Conservation (phyloP, 2,113 vertebrate genomes). For the Panurus biarmicus region DNA sequence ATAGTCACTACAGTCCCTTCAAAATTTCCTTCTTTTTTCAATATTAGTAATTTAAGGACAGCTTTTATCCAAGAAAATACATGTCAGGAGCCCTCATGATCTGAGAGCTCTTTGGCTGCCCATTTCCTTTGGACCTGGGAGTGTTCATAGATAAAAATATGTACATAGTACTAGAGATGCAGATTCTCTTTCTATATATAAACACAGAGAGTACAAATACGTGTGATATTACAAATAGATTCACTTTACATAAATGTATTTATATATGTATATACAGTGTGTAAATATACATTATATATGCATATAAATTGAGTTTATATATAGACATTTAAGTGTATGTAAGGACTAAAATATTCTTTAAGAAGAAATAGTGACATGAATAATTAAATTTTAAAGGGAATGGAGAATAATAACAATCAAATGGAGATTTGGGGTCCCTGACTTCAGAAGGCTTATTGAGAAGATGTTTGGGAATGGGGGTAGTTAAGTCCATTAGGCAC, state of each 20-base stretch:
- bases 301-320: not conserved
- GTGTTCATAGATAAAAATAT: not conserved
- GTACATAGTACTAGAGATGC: not conserved
- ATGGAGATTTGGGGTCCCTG: not conserved
- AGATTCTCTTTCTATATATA: not conserved
- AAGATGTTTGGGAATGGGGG: not conserved
- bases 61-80: not conserved
- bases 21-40: not conserved
- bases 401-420: not conserved
- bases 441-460: not conserved
- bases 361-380: not conserved
- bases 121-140: not conserved
- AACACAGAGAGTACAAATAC: not conserved
- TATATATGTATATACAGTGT: not conserved
- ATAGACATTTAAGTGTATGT: not conserved
- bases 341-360: not conserved
- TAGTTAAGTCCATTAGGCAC: not conserved
- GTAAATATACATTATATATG: not conserved
- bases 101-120: not conserved
- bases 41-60: not conserved
- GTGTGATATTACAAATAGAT: not conserved
- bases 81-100: accelerated
- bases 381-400: not conserved
- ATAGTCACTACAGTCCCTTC: not conserved
- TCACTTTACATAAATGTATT: not conserved